phyloP scores from a whole-genome alignment of 2,888 invertebrate genomes.

The Leptura quadrifasciata region DNA sequence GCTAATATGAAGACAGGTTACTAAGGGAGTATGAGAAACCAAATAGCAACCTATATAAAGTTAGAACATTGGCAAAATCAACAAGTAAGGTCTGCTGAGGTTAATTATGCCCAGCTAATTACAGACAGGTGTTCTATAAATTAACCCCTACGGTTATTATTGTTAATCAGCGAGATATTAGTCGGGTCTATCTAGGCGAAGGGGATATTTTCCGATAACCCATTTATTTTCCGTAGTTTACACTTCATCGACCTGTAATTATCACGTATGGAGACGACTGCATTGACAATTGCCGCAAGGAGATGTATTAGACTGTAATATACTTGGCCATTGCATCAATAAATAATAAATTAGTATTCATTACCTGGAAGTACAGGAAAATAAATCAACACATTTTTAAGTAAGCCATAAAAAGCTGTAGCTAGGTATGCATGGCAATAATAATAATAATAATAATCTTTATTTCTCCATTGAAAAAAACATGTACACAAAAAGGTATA shows the following conservation, averaged over 20 bases:
- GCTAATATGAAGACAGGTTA: conserved; percentile 44
- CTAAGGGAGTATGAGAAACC: conserved; percentile 27
- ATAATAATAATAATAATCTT: too few species aligned
- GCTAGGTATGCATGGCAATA: too few species aligned
- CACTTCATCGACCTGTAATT: conserved; percentile 41
- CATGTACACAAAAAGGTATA: too few species aligned
- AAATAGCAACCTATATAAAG: conserved; percentile 47
- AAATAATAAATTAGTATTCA: too few species aligned
- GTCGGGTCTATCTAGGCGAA: conserved; percentile 49
- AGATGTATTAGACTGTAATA: background rate
- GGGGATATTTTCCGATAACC: conserved; percentile 51
- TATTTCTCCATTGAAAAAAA: too few species aligned
- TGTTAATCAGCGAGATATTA: conserved; percentile 68
- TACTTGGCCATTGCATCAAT: too few species aligned
- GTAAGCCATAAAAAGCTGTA: too few species aligned
- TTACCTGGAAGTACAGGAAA: too few species aligned
- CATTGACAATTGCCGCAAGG: background rate
- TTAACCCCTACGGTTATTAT: conserved; percentile 68
- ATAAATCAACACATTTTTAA: too few species aligned
- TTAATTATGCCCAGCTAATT: conserved; percentile 69
- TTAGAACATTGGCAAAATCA: conserved; percentile 65
- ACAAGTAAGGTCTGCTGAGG: conserved; percentile 65
- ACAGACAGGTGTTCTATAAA: conserved; percentile 69
- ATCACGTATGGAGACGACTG: conserved; percentile 9
- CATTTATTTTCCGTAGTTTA: conserved; percentile 50